Conservation (phyloP, 2,113 vertebrate genomes). For the Jacana jacana region DNA sequence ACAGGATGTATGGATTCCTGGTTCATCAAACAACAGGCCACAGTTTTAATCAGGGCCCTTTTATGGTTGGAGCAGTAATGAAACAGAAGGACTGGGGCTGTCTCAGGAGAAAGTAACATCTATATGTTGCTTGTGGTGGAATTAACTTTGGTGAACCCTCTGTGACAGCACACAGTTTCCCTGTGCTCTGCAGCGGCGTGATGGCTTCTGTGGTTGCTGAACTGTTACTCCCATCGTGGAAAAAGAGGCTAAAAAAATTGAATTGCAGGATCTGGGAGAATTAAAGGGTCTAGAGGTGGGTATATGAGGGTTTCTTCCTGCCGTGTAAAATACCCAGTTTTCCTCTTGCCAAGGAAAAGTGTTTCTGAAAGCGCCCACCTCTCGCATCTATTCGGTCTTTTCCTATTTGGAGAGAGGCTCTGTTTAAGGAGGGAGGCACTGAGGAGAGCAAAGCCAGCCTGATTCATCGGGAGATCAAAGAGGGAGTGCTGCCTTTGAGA, state of each 20-base stretch:
- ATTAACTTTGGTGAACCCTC: background rate
- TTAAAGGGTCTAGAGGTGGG: background rate
- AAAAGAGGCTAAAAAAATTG: background rate
- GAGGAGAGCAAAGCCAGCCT: background rate
- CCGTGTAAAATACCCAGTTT: background rate
- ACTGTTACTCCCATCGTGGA: background rate
- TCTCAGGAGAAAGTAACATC: background rate
- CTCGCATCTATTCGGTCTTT: background rate
- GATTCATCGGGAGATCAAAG: background rate
- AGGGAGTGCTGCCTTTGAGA: slow-evolving; percentile 45
- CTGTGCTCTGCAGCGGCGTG: accelerated
- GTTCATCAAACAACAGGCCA: slow-evolving; percentile 21
- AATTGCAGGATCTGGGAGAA: background rate
- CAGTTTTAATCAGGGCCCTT: background rate
- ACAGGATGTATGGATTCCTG: slow-evolving; percentile 6
- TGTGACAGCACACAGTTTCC: background rate
- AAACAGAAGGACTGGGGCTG: background rate
- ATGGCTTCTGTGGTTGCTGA: background rate
- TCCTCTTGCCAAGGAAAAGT: background rate
- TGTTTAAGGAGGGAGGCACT: background rate
- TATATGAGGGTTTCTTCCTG: background rate
- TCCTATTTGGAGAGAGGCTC: background rate
- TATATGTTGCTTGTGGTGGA: background rate
- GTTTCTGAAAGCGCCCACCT: background rate
- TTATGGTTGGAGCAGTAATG: background rate